Base-by-base conservation (phyloP, 1,140 invertebrate genomes). In the Uloborus diversus region DNA sequence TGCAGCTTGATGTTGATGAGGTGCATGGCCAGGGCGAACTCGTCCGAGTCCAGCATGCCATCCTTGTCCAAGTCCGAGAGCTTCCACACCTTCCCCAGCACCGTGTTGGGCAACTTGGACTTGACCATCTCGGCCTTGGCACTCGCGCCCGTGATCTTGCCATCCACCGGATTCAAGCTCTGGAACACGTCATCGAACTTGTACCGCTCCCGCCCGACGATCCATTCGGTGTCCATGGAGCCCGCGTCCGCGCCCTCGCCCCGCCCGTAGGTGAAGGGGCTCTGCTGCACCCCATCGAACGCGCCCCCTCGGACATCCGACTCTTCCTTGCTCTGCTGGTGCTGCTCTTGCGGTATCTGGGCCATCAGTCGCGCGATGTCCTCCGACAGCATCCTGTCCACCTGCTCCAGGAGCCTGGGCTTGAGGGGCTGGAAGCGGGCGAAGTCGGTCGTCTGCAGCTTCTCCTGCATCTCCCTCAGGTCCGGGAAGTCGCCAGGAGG, bases 1-100 rank as follows among this genome's bases (percentile, higher is more conserved):
- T 96, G 94, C 64, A 97, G 89, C 89, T 97, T 97, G 32, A 98
- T 92, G 83, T 94, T 93, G 83, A 99, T 99, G 85, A 99, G 91
- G 89, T 99, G 97, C 93, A 98, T 97, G 1, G 98, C 96, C 59
- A 99, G 90, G n/a, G 98, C 98, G 89, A 99, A 99, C 89, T 99
- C 98, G 84, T 99, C 98, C 0, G 90, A 86, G 88, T 99, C 98
- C 59, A 99, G 88, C 88, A 95, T 92, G 0, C 98, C 98, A 88
- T 99, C 98, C 83, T 94, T 92, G 87, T 99, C 98, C 42, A 99
- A 91, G 87, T 99, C 98, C 0, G 98, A 92, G 37, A 99, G 88
- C 86, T 97, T 98, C 97, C 97, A 99, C 83, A 98, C 94, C 84
- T 99, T 99, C 68, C 95, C 96, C 75, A 99, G 91, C 30, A 99